Conservation (phyloP, 2,797 vertebrate species). For the Cynodonichthys magdalenae region DNA sequence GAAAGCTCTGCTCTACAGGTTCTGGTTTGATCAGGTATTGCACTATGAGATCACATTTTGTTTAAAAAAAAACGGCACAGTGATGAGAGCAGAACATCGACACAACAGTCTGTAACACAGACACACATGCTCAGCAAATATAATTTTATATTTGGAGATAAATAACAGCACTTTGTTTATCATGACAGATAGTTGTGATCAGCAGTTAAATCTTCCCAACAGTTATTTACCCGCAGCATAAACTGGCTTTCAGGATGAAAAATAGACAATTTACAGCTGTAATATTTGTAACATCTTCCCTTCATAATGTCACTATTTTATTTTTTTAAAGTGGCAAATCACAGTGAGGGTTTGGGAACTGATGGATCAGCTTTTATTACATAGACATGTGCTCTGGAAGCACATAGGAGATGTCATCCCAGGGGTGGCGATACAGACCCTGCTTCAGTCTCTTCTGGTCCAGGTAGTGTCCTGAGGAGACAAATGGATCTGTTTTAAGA, state of each 20-base stretch:
- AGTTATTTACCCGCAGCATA: slow-evolving; percentile 25
- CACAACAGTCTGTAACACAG: slow-evolving; percentile 32
- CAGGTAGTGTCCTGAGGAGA: slow-evolving; percentile 90
- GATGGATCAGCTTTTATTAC: slow-evolving; percentile 72
- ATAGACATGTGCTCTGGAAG: slow-evolving; percentile 98
- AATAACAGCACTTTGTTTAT: slow-evolving; percentile 25
- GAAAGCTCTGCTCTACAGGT: slow-evolving; percentile 56
- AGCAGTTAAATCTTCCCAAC: not conserved
- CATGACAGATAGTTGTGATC: not conserved
- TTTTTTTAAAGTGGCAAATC: slow-evolving; percentile 19
- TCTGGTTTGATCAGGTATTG: slow-evolving; percentile 53
- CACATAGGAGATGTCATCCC: slow-evolving; percentile 99
- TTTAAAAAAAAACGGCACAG: slow-evolving; percentile 44
- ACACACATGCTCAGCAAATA: slow-evolving; percentile 52
- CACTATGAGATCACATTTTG: slow-evolving; percentile 49
- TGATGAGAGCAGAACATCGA: slow-evolving; percentile 51
- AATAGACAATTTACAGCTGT: slow-evolving; percentile 40
- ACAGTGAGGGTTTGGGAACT: slow-evolving; percentile 24
- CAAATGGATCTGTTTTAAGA: not conserved
- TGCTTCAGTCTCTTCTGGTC: slow-evolving; percentile 98
- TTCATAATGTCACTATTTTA: slow-evolving; percentile 17
- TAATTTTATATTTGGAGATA: slow-evolving; percentile 12
- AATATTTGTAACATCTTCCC: slow-evolving; percentile 48
- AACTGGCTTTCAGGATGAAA: slow-evolving; percentile 46
- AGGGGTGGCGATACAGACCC: slow-evolving; percentile 96